Conservation (phyloP, 2,113 vertebrate genomes). For the Salvelinus alpinus region DNA sequence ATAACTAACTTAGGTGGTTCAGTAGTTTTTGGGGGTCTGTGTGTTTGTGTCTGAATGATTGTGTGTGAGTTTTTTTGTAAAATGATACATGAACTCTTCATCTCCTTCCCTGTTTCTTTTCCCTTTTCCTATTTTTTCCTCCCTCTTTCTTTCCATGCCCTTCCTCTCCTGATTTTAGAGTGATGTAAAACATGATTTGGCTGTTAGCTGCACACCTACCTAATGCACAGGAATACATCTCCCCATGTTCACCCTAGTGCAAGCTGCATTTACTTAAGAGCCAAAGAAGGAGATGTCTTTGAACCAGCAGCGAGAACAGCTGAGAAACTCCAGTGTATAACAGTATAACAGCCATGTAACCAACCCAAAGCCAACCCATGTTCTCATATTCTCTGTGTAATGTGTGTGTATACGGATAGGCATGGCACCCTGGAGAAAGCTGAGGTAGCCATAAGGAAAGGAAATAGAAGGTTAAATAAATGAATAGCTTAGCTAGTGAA, state of each 20-base stretch:
- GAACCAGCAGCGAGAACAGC: background rate
- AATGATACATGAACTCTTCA: slow-evolving; percentile 32
- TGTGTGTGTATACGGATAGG: slow-evolving; percentile 52
- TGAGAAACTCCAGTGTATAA: slow-evolving; percentile 22
- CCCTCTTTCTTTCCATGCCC: slow-evolving; percentile 12
- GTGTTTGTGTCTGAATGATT: slow-evolving; percentile 35
- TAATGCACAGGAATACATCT: background rate
- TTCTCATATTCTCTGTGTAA: slow-evolving; percentile 53
- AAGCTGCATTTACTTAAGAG: background rate
- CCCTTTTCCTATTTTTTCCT: slow-evolving; percentile 15
- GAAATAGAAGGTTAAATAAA: slow-evolving; percentile 64
- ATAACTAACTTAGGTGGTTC: slow-evolving; percentile 18
- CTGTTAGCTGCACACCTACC: slow-evolving; percentile 18
- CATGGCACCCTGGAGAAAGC: slow-evolving; percentile 53
- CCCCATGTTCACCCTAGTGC: background rate
- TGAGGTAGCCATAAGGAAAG: slow-evolving; percentile 54
- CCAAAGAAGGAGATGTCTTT: background rate
- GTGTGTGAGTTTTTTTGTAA: slow-evolving; percentile 27
- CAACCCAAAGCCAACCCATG: slow-evolving; percentile 37
- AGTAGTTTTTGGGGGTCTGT: slow-evolving; percentile 4
- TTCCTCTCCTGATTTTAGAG: slow-evolving; percentile 26
- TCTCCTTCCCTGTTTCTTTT: slow-evolving; percentile 30
- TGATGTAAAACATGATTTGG: slow-evolving; percentile 24
- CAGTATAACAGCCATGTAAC: slow-evolving; percentile 41
- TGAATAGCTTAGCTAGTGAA: slow-evolving; percentile 20